These are phyloP conservation scores for Cyprinus carpio DNA, from an alignment of 2,113 vertebrate species.

Conservation along the genomic window DNA sequence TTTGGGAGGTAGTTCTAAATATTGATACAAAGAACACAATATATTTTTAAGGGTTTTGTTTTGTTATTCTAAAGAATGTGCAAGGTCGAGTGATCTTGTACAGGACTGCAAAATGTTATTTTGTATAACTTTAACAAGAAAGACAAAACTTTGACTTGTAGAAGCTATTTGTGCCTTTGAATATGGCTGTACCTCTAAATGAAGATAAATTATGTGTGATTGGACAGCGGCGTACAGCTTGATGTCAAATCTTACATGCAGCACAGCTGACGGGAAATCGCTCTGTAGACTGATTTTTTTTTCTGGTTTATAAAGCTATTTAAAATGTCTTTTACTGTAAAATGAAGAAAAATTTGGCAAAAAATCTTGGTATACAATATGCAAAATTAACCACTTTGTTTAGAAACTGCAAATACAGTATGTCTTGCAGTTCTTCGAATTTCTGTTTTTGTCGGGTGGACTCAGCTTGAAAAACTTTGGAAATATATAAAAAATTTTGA, in stretches of 20 bases:
- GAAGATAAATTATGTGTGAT: slow-evolving; percentile 83
- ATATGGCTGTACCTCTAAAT: slow-evolving; percentile 82
- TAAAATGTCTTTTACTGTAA: slow-evolving; percentile 78
- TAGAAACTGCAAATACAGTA: slow-evolving; percentile 68
- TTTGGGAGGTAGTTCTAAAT: slow-evolving; percentile 71
- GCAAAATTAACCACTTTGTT: slow-evolving; percentile 76
- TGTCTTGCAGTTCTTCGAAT: slow-evolving; percentile 60
- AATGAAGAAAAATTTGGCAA: slow-evolving; percentile 64
- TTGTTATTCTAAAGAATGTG: slow-evolving; percentile 74
- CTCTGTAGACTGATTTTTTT: slow-evolving; percentile 72
- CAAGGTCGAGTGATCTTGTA: slow-evolving; percentile 82
- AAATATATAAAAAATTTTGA: slow-evolving; percentile 73
- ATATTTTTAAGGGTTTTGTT: slow-evolving; percentile 66
- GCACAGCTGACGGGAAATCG: slow-evolving; percentile 73
- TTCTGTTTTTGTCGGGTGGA: slow-evolving; percentile 42
- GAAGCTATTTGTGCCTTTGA: slow-evolving; percentile 86
- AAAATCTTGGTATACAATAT: slow-evolving; percentile 75
- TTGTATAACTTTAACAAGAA: slow-evolving; percentile 85
- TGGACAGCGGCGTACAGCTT: slow-evolving; percentile 83
- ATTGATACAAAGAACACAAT: slow-evolving; percentile 66
- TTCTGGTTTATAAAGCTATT: slow-evolving; percentile 75
- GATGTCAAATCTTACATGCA: slow-evolving; percentile 77
- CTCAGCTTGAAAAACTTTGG: slow-evolving; percentile 75
- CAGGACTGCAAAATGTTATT: slow-evolving; percentile 85
- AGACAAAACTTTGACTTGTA: slow-evolving; percentile 47